Evolutionary conservation across 2,797 vertebrate species (phyloP), one percentile per base, ranked within the genome.

Genomic region (Poeciliopsis paucimaculata): DNA sequence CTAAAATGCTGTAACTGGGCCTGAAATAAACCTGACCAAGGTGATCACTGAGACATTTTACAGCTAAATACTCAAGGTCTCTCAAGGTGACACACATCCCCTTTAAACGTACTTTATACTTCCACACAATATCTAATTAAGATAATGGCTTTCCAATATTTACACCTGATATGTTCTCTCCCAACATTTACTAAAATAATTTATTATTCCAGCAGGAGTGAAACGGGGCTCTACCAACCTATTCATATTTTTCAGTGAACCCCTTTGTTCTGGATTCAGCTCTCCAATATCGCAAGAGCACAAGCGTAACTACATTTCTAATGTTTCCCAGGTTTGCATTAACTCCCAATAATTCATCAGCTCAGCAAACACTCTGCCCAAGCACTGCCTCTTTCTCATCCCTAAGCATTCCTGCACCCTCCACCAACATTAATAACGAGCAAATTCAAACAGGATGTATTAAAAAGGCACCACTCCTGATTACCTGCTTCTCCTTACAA

Each of bases 401-500:
- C 77, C 47, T 76, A 68, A 86, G 82, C 88, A 80, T 78, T 82
- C 57, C 64, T 53, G 72, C 86, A 77, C 66, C 57, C 80, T 81
- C 84, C 80, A 60, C 80, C 36, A 15, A 78, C 87, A 88, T 91
- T 88, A 91, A 92, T 90, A 91, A 92, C 7, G 1, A 47, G 78
- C 76, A 87, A 83, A 90, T 80, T 84, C 91, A 93, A 91, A 93
- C 89, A 91, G 87, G 78, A 83, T 76, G 60, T 82, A 87, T 91
- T 90, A 90, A 92, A 90, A 91, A 91, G 83, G 86, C 86, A 81
- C 83, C 80, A 1, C 82, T 83, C 84, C 87, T 88, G 91, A 91
- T 93, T 89, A 90, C 90, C 90, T 84, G 89, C 88, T 85, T 84
- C 89, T 88, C 82, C 90, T 88, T 91, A 92, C 93, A 90, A 90